Percentiles rank a stretch among this genome's conserved stretches.
phyloP scores from a whole-genome alignment of 2,113 vertebrate species.

The Colinus virginianus region DNA sequence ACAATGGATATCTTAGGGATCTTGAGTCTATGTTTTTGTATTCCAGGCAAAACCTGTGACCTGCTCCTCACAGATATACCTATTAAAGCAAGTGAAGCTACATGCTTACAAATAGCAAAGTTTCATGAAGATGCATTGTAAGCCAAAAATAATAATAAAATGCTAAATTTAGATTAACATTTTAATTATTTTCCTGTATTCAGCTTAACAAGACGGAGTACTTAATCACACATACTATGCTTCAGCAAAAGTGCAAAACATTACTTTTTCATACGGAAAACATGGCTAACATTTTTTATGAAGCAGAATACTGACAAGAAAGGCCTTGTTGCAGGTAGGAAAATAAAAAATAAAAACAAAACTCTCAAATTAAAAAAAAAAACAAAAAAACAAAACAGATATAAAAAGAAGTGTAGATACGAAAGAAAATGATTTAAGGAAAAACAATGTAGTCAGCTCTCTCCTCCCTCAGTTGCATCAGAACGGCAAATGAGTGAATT shows the following conservation, averaged over 20 bases:
- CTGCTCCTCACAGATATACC: not conserved
- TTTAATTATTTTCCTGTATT: not conserved
- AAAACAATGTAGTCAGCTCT: not conserved
- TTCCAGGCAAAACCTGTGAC: not conserved
- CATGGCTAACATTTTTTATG: not conserved
- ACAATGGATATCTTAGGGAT: not conserved
- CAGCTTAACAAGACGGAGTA: not conserved
- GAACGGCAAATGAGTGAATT: not conserved
- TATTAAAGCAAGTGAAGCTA: not conserved
- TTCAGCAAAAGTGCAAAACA: not conserved
- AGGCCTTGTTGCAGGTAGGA: not conserved
- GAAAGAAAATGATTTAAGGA: not conserved
- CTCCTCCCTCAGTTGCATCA: not conserved
- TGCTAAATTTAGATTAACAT: not conserved
- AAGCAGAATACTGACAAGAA: not conserved
- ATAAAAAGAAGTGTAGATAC: not conserved
- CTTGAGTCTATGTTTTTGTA: not conserved
- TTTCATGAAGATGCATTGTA: not conserved
- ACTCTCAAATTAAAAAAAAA: not conserved
- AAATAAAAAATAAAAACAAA: not conserved
- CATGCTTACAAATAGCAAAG: not conserved
- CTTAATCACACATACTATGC: not conserved
- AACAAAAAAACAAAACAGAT: too few species aligned
- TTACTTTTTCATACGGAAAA: not conserved
- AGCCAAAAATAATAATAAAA: not conserved